Base-by-base conservation (phyloP, 2,113 vertebrate genomes). In the Hymenochirus boettgeri region DNA sequence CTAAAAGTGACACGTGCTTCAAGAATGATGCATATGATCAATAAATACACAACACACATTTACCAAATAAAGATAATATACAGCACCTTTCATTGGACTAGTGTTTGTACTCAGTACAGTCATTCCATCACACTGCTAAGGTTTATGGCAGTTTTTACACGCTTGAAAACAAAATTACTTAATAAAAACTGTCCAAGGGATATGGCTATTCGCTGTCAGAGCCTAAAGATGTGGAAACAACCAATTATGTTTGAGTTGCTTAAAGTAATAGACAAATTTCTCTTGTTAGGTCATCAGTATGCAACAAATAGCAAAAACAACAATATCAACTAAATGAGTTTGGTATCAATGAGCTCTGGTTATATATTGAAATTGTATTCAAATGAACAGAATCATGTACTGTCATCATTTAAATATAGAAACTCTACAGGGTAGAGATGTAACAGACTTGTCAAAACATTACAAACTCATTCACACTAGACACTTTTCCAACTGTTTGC, bases 31-130 rank as follows among this genome's bases (percentile, higher is more conserved):
- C 55, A 66, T 24, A 11, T 13, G 5, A 8, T 25, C 47, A 27
- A 66, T 66, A 66, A 66, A 58, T 8, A 47, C 56, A 39, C 55
- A 58, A 66, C 56, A 59, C 55, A 52, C 46, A 65, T 51, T 66
- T 58, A 37, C 63, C 54, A 66, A 66, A 66, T 66, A 66, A 66
- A 66, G 55, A 12, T 58, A 66, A 66, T 51, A 66, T 58, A 66
- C 24, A 24, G n/a, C 64, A 31, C 31, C 55, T 51, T 33, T 58
- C 46, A 25, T 46, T 23, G 45, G 55, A 24, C 55, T 8, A 29
- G 27, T 10, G 55, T 18, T 35, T 37, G 25, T 24, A 33, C 55
- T 24, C 17, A 6, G 11, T 8, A 24, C 64, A 8, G 29, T 39
- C 45, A 27, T 66, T 47, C 29, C 63, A 18, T 56, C 26, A 23